Conservation (phyloP, 2,797 vertebrate genomes). For the Girardinus metallicus region DNA sequence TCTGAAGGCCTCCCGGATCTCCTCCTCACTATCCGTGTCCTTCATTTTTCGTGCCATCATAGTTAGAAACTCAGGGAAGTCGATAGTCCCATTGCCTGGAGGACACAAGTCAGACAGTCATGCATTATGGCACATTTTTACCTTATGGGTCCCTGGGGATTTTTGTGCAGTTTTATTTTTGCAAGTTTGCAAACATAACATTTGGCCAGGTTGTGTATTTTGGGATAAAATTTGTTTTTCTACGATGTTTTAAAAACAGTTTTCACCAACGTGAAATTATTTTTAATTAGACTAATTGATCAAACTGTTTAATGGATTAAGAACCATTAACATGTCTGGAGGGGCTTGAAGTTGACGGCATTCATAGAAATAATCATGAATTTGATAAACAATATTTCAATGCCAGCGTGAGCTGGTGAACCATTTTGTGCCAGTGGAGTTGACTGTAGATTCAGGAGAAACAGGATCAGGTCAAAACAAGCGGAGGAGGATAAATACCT, state of each 20-base stretch:
- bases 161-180: background rate
- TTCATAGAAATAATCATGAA: background rate
- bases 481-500: no score
- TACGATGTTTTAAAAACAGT: background rate
- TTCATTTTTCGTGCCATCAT: slow-evolving; percentile 99
- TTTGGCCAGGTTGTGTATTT: background rate
- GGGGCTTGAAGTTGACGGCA: background rate
- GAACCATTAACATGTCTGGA: background rate
- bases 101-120: slow-evolving; percentile 16
- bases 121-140: background rate
- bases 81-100: slow-evolving; percentile 95
- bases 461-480: no score
- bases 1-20: slow-evolving; percentile 98
- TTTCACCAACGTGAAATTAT: no score
- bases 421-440: background rate
- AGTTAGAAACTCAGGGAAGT: slow-evolving; percentile 97
- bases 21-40: slow-evolving; percentile 97
- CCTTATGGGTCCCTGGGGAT: background rate
- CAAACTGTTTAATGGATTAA: background rate
- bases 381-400: background rate
- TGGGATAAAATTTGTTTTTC: background rate
- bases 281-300: background rate
- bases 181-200: background rate
- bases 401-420: background rate
- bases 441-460: no score